Percentiles rank a stretch among this genome's conserved stretches.
Conservation (phyloP, 2,888 invertebrate genomes). For the Lissonota sp. region DNA sequence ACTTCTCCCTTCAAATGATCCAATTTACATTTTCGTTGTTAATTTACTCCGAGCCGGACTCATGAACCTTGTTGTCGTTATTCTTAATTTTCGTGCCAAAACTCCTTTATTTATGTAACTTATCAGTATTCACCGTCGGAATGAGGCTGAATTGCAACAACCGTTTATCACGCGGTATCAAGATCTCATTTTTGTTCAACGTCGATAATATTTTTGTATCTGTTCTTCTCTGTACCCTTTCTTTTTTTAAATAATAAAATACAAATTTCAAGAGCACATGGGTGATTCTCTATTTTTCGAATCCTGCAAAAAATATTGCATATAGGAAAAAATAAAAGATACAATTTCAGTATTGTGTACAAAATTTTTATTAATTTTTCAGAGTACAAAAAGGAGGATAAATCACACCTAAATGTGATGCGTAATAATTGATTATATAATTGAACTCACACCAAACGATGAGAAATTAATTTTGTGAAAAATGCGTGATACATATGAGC, state of each 20-base stretch:
- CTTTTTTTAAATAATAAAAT: slow-evolving; percentile 29
- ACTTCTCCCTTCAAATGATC: neutral
- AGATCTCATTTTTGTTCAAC: neutral
- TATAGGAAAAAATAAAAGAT: slow-evolving; percentile 9
- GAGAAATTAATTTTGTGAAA: slow-evolving; percentile 62
- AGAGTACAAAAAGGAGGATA: slow-evolving; percentile 80
- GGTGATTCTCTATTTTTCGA: neutral
- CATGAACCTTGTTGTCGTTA: slow-evolving; percentile 29
- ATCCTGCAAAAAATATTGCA: slow-evolving; percentile 4
- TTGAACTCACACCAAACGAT: slow-evolving; percentile 75
- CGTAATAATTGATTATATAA: slow-evolving; percentile 70
- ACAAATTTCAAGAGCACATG: slow-evolving; percentile 2
- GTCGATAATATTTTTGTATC: slow-evolving; percentile 5
- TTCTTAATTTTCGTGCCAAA: slow-evolving; percentile 26
- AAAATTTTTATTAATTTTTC: slow-evolving; percentile 80
- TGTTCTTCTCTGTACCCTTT: neutral
- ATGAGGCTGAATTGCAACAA: neutral
- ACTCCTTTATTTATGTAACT: slow-evolving; percentile 42
- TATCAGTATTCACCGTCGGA: slow-evolving; percentile 14
- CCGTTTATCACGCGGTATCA: neutral
- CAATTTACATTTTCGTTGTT: neutral
- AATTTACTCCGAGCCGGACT: slow-evolving; percentile 46
- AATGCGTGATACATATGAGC: slow-evolving; percentile 59
- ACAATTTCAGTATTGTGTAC: slow-evolving; percentile 64
- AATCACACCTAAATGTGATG: slow-evolving; percentile 74